These are phyloP conservation scores for Alcedo atthis DNA, from an alignment of 2,797 vertebrate species.

Conservation along the genomic window DNA sequence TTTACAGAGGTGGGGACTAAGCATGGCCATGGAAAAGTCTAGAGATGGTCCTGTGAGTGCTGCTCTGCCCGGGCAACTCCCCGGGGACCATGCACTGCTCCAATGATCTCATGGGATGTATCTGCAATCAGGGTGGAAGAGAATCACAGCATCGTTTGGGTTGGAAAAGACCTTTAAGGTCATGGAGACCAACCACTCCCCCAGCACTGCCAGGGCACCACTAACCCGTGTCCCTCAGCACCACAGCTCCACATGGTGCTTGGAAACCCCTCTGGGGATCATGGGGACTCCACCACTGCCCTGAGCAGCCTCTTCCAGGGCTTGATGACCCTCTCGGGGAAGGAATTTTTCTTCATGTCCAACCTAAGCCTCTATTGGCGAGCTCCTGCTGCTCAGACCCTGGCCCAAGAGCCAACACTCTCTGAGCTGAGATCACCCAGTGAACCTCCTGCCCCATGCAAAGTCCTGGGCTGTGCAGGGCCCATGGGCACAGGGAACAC, in stretches of 20 bases:
- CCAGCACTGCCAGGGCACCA: background rate
- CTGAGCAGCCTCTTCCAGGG: background rate
- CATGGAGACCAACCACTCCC: background rate
- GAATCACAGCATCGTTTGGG: background rate
- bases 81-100: fast-evolving
- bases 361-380: background rate
- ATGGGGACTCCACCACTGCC: background rate
- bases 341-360: background rate
- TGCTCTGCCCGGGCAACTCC: background rate
- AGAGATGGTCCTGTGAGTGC: fast-evolving
- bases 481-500: fast-evolving
- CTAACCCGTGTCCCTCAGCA: background rate
- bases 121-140: background rate
- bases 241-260: background rate
- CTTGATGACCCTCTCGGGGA: background rate
- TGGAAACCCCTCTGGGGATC: background rate
- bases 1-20: background rate
- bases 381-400: background rate
- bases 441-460: background rate
- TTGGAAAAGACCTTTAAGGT: background rate
- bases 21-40: background rate
- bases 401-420: fast-evolving
- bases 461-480: fast-evolving
- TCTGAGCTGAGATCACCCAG: background rate
- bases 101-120: fast-evolving